Evolutionary conservation across 92 coral and sea anemone species (phyloP).

Genomic region (Parazoanthus darwini): DNA sequence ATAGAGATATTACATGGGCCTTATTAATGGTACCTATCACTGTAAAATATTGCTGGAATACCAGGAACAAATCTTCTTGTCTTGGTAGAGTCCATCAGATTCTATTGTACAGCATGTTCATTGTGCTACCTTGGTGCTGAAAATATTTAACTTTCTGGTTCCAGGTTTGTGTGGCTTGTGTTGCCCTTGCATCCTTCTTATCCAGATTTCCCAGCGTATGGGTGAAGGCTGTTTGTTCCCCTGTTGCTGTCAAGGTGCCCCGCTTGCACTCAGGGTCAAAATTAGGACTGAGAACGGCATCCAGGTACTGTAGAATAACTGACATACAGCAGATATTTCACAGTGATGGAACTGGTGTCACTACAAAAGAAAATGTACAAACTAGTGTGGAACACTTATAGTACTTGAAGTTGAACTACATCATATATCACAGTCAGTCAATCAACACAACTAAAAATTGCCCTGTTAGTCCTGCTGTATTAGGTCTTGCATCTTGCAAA

Average conservation of each 20-base stretch:
- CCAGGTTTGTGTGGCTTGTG: constrained; percentile 62
- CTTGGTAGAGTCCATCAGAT: neutral
- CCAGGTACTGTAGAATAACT: constrained; percentile 35
- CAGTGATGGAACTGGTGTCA: no score
- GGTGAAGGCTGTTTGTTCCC: constrained; percentile 67
- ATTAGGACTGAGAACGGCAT: constrained; percentile 55
- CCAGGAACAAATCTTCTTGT: neutral
- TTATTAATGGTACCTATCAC: no score
- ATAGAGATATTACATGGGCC: no score
- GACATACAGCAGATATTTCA: no score
- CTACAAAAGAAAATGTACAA: no score
- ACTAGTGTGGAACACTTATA: no score
- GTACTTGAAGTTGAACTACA: no score
- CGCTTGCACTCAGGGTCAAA: constrained; percentile 60
- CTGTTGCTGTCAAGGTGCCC: constrained; percentile 56
- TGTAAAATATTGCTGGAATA: neutral
- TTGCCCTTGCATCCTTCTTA: constrained; percentile 50
- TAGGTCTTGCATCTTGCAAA: no score
- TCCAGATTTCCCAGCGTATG: constrained; percentile 62
- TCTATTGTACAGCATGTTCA: neutral
- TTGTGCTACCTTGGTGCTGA: neutral
- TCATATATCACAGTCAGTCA: no score
- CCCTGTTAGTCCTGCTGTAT: no score
- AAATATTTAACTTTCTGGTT: neutral
- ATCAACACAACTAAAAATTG: no score